A percentile compares a stretch with the other conserved stretches of the same genome.
Conservation (phyloP, 2,113 vertebrate genomes). For the Paedocypris sp. region DNA sequence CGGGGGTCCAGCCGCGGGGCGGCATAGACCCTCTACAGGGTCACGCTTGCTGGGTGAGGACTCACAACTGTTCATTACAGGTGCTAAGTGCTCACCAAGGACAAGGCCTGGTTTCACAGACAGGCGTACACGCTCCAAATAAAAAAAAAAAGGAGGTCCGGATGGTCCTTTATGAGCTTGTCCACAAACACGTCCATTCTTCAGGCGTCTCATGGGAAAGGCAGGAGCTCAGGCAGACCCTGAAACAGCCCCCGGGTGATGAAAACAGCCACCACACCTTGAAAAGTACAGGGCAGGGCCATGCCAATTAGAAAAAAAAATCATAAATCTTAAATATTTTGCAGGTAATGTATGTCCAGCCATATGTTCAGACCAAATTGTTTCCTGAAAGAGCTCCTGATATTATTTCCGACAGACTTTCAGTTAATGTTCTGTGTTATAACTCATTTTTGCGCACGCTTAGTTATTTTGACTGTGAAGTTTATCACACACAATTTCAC, state of each 20-base stretch:
- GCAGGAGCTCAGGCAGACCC: constrained; percentile 28
- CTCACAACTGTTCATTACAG: constrained; percentile 49
- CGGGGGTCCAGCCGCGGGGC: constrained; percentile 9
- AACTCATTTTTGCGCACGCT: too few relatives aligned
- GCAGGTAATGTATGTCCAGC: constrained; percentile 36
- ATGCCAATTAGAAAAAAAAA: constrained; percentile 44
- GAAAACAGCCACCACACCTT: constrained; percentile 18
- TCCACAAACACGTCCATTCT: constrained; percentile 38
- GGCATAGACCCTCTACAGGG: constrained; percentile 7
- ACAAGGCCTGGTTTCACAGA: constrained; percentile 29
- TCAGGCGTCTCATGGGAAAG: constrained; percentile 37
- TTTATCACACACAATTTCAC: too few relatives aligned
- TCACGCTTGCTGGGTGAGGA: constrained; percentile 21
- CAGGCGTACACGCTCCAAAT: constrained; percentile 22
- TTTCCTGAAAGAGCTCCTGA: too few relatives aligned
- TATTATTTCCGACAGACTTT: neutral
- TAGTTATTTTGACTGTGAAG: too few relatives aligned
- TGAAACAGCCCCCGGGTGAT: constrained; percentile 37
- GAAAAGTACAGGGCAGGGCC: constrained; percentile 15
- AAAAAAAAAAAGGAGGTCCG: constrained; percentile 7
- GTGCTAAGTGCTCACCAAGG: constrained; percentile 53
- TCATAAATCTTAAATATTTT: constrained; percentile 35
- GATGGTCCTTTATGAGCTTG: constrained; percentile 43
- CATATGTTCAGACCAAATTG: constrained; percentile 13
- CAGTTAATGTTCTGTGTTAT: too few relatives aligned